Conservation (phyloP, 2,797 vertebrate genomes). For the Alcedo atthis region DNA sequence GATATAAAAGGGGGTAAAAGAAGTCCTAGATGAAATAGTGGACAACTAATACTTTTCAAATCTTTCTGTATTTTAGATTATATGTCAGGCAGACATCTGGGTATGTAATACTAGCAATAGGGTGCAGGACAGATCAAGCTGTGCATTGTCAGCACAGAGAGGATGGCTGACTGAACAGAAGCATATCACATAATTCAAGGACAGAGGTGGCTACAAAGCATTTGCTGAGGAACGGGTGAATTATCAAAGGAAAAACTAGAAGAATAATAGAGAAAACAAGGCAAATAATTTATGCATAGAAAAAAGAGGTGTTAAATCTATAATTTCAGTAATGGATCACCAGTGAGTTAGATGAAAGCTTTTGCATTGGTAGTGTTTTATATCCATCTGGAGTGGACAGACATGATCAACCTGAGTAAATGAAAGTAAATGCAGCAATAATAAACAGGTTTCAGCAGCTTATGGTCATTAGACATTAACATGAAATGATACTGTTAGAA, state of each 20-base stretch:
- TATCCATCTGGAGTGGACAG: slow-evolving; percentile 18
- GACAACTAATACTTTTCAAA: neutral
- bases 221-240: neutral
- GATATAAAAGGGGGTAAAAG: fast-evolving
- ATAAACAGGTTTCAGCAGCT: slow-evolving; percentile 10
- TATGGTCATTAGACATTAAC: neutral
- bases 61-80: neutral
- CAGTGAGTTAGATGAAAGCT: neutral
- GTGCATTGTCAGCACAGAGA: slow-evolving; percentile 31
- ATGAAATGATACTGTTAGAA: neutral
- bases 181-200: slow-evolving; percentile 28
- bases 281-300: slow-evolving; percentile 22
- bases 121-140: slow-evolving; percentile 46
- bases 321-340: slow-evolving; percentile 19
- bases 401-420: neutral
- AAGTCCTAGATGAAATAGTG: neutral
- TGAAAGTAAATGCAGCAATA: slow-evolving; percentile 8
- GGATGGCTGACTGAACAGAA: slow-evolving; percentile 30
- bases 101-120: slow-evolving; percentile 6
- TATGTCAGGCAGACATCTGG: slow-evolving; percentile 39
- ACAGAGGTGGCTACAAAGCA: neutral
- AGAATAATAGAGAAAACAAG: slow-evolving; percentile 6
- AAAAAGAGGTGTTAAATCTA: slow-evolving; percentile 24
- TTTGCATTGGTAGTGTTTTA: neutral
- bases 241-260: neutral